Evolutionary conservation across 2,113 vertebrate species (phyloP).

Genomic region (Grus americana): DNA sequence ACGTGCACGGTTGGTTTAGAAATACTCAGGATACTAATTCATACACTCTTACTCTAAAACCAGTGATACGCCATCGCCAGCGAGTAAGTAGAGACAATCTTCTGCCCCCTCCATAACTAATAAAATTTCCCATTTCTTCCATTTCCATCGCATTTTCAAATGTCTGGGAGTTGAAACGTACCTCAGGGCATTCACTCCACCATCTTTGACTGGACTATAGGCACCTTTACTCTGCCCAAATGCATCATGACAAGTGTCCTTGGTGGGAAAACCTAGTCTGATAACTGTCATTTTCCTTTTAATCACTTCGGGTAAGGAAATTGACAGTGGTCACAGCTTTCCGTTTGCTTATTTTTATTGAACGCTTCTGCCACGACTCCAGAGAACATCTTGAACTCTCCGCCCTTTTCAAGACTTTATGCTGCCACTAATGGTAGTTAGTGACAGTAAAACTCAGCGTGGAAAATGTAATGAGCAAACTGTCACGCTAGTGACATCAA

Average conservation of each 20-base stretch:
- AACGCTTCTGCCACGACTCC: not conserved
- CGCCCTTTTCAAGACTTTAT: not conserved
- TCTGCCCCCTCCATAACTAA: not conserved
- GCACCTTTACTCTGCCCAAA: not conserved
- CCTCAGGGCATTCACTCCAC: not conserved
- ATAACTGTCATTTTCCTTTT: not conserved
- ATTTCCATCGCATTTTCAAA: not conserved
- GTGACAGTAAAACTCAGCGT: not conserved
- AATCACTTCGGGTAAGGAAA: not conserved
- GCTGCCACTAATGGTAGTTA: not conserved
- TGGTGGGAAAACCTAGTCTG: not conserved
- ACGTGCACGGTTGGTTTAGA: not conserved
- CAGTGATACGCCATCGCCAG: not conserved
- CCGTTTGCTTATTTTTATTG: not conserved
- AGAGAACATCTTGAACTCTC: not conserved
- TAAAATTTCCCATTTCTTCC: not conserved
- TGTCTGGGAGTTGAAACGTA: not conserved
- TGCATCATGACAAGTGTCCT: not conserved
- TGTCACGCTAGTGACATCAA: not conserved
- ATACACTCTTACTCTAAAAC: not conserved
- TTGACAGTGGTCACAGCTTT: not conserved
- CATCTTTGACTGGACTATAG: not conserved
- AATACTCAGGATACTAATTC: not conserved
- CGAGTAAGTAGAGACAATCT: not conserved
- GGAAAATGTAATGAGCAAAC: not conserved